Percentiles rank a stretch among this genome's conserved stretches.
Conservation (phyloP, 2,113 vertebrate species). For the Upupa epops region DNA sequence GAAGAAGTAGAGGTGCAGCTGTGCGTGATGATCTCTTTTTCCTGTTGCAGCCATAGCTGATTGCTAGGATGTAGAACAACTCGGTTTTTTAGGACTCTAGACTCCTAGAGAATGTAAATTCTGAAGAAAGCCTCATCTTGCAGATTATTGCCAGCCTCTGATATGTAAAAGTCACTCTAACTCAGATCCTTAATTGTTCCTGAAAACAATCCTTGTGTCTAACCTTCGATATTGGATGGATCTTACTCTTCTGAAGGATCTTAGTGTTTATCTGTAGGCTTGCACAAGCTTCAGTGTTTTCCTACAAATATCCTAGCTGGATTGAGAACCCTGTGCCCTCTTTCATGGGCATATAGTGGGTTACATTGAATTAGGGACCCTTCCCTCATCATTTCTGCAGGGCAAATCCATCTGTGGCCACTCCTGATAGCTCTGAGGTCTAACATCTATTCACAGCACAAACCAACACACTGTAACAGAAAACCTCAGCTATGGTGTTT, state of each 20-base stretch:
- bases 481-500: not conserved
- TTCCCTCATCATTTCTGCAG: not conserved
- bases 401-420: not conserved
- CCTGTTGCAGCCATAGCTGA: not conserved
- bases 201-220: not conserved
- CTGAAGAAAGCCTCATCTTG: not conserved
- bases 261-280: not conserved
- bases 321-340: not conserved
- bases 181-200: not conserved
- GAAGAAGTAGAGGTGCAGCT: not conserved
- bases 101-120: not conserved
- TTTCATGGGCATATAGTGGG: not conserved
- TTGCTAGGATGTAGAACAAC: not conserved
- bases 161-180: not conserved
- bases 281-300: not conserved
- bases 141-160: not conserved
- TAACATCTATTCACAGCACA: not conserved
- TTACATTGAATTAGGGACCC: not conserved
- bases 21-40: not conserved
- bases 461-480: not conserved
- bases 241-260: not conserved
- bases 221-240: not conserved
- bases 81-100: not conserved
- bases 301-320: not conserved
- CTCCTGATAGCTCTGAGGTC: not conserved